Evolutionary conservation across 2,797 vertebrate genomes (phyloP).

Genomic region (Mionectes olivaceus): DNA sequence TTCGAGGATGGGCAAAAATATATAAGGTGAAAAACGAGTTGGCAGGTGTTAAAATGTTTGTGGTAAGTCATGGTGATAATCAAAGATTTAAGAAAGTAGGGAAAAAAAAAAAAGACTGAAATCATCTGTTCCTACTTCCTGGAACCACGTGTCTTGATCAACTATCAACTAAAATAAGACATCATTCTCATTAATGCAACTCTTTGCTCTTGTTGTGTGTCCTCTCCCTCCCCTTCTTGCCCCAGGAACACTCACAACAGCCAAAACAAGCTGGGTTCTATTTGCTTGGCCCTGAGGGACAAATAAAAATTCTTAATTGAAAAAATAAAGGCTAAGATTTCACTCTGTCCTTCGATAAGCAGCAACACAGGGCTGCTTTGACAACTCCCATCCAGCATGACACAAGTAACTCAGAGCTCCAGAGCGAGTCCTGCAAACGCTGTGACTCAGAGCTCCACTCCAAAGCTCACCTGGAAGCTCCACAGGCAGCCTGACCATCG

Average conservation of each 20-base stretch:
- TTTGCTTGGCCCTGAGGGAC: background rate
- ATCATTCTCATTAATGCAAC: background rate
- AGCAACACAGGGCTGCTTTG: background rate
- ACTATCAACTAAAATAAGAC: conserved; percentile 24
- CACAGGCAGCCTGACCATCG: background rate
- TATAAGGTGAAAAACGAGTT: background rate
- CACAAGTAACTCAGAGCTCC: background rate
- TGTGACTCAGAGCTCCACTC: background rate
- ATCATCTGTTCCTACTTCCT: conserved; percentile 22
- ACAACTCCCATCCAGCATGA: background rate
- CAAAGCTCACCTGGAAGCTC: background rate
- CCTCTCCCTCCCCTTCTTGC: background rate
- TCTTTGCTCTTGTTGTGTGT: background rate
- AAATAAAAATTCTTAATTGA: background rate
- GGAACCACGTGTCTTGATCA: background rate
- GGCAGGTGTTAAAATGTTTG: background rate
- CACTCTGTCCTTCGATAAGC: background rate
- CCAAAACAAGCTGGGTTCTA: background rate
- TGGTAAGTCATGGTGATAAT: background rate
- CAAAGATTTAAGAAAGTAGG: background rate
- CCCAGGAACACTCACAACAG: background rate
- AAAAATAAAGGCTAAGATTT: background rate
- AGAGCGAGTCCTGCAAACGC: background rate
- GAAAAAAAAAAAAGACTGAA: background rate
- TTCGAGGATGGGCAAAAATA: background rate